These are phyloP conservation scores for Poecilus cupreus DNA, from an alignment of 2,888 invertebrate species.

Conservation along the genomic window DNA sequence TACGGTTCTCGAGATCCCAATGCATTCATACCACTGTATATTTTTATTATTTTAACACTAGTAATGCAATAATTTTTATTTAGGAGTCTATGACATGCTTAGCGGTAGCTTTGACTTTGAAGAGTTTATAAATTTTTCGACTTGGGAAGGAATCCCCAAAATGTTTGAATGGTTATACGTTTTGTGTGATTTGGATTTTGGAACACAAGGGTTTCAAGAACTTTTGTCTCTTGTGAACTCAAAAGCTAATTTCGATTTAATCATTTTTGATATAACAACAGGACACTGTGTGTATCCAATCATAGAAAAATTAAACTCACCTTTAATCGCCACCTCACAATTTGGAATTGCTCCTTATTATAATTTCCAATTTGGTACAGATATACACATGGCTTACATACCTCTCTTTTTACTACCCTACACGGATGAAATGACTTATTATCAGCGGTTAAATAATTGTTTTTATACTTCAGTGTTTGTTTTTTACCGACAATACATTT, in stretches of 20 bases:
- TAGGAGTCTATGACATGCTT: constrained; percentile 9
- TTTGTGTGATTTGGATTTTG: background rate
- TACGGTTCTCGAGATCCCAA: too few relatives aligned
- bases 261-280: constrained; percentile 34
- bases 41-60: too few relatives aligned
- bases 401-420: constrained; percentile 38
- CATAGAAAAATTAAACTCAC: constrained; percentile 31
- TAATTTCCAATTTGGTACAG: background rate
- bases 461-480: background rate
- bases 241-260: constrained; percentile 31
- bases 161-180: background rate
- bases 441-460: constrained; percentile 30
- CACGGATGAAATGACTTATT: constrained; percentile 56
- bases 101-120: background rate
- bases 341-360: background rate
- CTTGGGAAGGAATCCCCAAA: background rate
- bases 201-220: constrained; percentile 10
- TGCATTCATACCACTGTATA: too few relatives aligned
- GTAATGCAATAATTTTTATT: background rate
- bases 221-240: background rate
- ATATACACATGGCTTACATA: constrained; percentile 15
- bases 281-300: constrained; percentile 44
- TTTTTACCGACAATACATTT: constrained; percentile 42
- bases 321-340: constrained; percentile 31
- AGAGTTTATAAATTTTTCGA: background rate